Base-by-base conservation (phyloP, 2,797 vertebrate species). In the Siniperca obscura region DNA sequence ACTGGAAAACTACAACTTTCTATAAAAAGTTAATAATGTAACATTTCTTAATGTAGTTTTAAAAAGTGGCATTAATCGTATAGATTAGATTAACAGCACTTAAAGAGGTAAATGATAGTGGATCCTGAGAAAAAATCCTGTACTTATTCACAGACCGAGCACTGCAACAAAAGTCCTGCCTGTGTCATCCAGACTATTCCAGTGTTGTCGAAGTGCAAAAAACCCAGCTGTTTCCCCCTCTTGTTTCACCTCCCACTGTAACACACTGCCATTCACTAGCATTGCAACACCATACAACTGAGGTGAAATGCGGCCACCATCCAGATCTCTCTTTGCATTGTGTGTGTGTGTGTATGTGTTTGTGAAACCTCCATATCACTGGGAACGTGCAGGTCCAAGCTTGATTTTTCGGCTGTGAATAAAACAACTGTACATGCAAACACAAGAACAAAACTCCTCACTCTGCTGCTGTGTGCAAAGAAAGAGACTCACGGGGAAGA, bases 281-380 rank as follows among this genome's bases (percentile, higher is more conserved):
- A 71, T 68, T 82, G 65, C 81, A 85, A 57, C 80, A 84, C 44
- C 38, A 72, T 69, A 73, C 67, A 87, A 40, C 72, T 57, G 68
- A 82, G 84, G 90, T 71, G 21, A 82, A 89, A 56, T 21, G 7
- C 16, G 2, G 70, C 59, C 75, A 81, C 48, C 74, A 70, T 89
- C 89, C 83, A 92, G 85, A 92, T 90, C 74, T 74, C 56, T 90
- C 69, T 76, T 21, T 55, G 76, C 69, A 30, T 64, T 79, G 42
- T 68, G 61, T 30, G 59, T n/a, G 60, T 46, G 69, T 48, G 36
- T 36, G 36, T 36, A 7, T 30, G 30, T 2, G 70, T 74, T 19
- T 71, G 76, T 71, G 40, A 72, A 83, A 59, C 65, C 66, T 87
- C 74, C 50, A 42, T 59, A 55, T 83, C n/a, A 21, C 19, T 19